Conservation (phyloP, 2,113 vertebrate species). For the Benitochromis conjunctus region DNA sequence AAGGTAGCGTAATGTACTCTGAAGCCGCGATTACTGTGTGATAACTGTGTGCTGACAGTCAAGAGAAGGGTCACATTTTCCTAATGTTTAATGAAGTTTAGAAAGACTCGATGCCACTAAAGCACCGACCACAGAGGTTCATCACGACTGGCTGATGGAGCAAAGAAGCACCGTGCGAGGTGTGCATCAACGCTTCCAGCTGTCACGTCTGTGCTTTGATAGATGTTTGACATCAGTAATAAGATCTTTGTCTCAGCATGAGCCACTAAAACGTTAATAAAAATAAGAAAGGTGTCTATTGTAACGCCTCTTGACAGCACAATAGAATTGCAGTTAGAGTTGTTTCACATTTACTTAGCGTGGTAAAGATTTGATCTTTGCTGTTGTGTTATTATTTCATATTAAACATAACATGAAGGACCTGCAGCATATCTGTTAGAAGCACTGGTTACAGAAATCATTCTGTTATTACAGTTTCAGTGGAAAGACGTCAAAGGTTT, state of each 20-base stretch:
- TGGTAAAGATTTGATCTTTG: not conserved
- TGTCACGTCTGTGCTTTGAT: not conserved
- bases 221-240: not conserved
- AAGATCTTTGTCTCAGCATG: not conserved
- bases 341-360: no score
- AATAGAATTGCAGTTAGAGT: not conserved
- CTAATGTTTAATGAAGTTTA: constrained; percentile 62
- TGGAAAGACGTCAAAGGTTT: not conserved
- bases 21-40: not conserved
- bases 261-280: not conserved
- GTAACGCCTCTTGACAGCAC: no score
- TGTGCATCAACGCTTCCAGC: constrained; percentile 7
- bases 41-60: not conserved
- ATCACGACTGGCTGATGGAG: constrained; percentile 27
- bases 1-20: not conserved
- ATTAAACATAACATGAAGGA: not conserved
- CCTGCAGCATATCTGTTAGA: not conserved
- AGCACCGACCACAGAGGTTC: constrained; percentile 32
- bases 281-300: not conserved
- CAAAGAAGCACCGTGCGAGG: not conserved
- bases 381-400: not conserved
- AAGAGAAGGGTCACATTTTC: constrained; percentile 56
- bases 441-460: not conserved
- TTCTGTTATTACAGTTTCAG: not conserved
- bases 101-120: constrained; percentile 15